These are phyloP conservation scores for Drosophila simulans DNA, from an alignment of 1,140 invertebrate species.

Conservation along the genomic window DNA sequence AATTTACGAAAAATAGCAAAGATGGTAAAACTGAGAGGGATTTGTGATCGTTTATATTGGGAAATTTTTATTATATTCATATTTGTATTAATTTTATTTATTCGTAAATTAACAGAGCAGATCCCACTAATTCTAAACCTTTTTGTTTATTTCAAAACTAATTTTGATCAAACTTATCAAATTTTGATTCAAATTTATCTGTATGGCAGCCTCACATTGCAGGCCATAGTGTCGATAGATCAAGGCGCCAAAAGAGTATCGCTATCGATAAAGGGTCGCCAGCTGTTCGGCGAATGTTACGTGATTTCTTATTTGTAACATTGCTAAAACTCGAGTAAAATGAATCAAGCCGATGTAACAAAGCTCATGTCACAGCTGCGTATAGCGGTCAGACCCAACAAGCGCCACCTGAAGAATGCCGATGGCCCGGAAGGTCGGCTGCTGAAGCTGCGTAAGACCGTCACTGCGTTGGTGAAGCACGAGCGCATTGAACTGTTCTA, in stretches of 20 bases:
- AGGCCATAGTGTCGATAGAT: not conserved
- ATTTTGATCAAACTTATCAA: no score
- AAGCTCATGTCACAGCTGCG: slow-evolving; percentile 91
- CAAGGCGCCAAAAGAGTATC: not conserved
- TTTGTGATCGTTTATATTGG: no score
- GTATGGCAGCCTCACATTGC: not conserved
- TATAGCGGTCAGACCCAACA: slow-evolving; percentile 87
- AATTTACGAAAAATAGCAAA: no score
- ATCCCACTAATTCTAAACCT: no score
- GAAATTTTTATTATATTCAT: no score
- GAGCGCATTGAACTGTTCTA: slow-evolving; percentile 94
- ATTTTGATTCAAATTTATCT: no score
- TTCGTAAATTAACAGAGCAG: no score
- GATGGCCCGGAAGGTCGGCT: slow-evolving; percentile 91
- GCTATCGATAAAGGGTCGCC: slow-evolving; percentile 7
- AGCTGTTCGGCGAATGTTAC: slow-evolving; percentile 61
- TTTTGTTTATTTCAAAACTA: no score
- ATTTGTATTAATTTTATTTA: no score
- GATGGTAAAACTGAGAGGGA: no score
- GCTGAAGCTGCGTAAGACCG: slow-evolving; percentile 90
- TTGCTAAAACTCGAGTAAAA: slow-evolving; percentile 70
- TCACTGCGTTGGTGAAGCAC: slow-evolving; percentile 94
- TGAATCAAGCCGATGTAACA: slow-evolving; percentile 91
- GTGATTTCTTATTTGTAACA: slow-evolving; percentile 44
- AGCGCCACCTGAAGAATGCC: slow-evolving; percentile 87